These are phyloP conservation scores for Eulemur mongoz DNA, from an alignment of 2,797 vertebrate genomes.

Conservation along the genomic window DNA sequence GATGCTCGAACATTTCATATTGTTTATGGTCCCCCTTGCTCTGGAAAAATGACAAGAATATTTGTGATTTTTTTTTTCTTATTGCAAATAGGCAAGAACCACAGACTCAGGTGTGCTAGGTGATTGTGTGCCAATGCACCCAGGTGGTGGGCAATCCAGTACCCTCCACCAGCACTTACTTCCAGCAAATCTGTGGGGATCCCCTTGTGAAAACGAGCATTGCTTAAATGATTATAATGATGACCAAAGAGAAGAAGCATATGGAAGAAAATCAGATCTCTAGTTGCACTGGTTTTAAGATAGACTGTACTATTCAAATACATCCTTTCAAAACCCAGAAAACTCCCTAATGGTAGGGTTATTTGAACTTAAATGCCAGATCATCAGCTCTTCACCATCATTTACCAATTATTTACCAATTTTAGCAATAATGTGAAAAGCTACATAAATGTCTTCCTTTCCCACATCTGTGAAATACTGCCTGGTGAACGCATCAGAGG, in stretches of 20 bases:
- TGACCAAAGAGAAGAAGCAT: not conserved
- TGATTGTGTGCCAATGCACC: rapidly evolving
- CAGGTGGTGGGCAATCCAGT: not conserved
- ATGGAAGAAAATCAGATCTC: not conserved
- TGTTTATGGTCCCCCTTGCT: not conserved
- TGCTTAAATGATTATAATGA: not conserved
- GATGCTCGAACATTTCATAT: not conserved
- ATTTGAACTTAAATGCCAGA: constrained; percentile 42
- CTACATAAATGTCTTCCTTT: not conserved
- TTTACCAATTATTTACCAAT: not conserved
- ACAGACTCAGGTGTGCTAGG: not conserved
- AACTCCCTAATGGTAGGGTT: not conserved
- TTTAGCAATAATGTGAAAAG: not conserved
- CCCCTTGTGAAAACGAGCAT: not conserved
- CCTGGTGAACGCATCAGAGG: not conserved
- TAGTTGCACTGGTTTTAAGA: not conserved
- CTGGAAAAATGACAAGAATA: not conserved
- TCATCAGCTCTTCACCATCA: not conserved
- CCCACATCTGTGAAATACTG: not conserved
- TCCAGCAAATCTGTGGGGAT: not conserved
- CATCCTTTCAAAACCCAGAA: not conserved
- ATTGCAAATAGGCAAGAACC: not conserved
- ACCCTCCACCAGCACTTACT: not conserved
- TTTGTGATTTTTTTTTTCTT: not conserved
- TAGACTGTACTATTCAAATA: not conserved